These are phyloP conservation scores for Drosophila tropicalis DNA, from an alignment of 1,140 invertebrate species.

Conservation along the genomic window DNA sequence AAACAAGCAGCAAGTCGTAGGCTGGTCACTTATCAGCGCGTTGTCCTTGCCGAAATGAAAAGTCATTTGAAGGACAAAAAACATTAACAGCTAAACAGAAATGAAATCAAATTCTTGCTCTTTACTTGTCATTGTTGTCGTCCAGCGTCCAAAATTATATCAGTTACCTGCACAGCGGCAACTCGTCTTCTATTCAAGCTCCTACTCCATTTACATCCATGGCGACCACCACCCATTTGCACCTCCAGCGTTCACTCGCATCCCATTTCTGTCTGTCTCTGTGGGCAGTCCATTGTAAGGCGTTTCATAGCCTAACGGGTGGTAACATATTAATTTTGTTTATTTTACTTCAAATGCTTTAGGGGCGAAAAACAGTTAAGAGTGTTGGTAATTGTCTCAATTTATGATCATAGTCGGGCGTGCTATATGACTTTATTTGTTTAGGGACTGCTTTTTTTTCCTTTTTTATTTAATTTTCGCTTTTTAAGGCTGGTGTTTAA, in stretches of 20 bases:
- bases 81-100: conserved; percentile 7
- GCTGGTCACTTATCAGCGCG: conserved; percentile 20
- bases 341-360: conserved; percentile 31
- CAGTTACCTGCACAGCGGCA: conserved; percentile 20
- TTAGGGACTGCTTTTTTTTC: not conserved
- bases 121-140: not conserved
- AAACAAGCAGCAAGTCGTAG: conserved; percentile 34
- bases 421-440: conserved; percentile 16
- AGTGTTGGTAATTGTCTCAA: conserved; percentile 60
- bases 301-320: conserved; percentile 33
- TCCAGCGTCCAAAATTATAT: not conserved
- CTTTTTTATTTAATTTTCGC: not conserved
- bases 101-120: conserved; percentile 12
- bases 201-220: not conserved
- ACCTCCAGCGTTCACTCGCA: not conserved
- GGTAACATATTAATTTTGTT: conserved; percentile 55
- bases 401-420: conserved; percentile 43
- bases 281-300: conserved; percentile 39
- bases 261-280: not conserved
- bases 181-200: not conserved
- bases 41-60: conserved; percentile 29
- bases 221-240: conserved; percentile 1
- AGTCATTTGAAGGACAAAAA: conserved; percentile 52
- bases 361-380: conserved; percentile 37
- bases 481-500: not conserved